Conservation (phyloP, 2,797 vertebrate species). For the Oreonectes daqikongensis region DNA sequence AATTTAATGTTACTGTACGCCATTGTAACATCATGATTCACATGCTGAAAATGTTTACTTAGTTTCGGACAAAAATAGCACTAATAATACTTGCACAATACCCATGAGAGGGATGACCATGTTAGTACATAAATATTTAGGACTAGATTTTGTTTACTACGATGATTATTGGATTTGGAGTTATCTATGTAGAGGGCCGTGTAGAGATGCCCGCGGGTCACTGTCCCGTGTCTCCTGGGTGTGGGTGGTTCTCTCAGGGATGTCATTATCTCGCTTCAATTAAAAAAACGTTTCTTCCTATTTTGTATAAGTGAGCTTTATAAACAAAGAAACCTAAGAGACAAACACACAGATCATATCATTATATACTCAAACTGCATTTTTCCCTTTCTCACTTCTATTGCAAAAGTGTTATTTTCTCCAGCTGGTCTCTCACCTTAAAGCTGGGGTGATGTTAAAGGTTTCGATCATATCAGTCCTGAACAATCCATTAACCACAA, state of each 20-base stretch:
- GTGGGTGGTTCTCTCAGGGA: constrained; percentile 33
- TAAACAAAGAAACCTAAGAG: constrained; percentile 12
- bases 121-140: constrained; percentile 25
- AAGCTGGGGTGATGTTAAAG: neutral
- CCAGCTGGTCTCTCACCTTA: neutral
- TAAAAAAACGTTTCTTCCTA: constrained; percentile 21
- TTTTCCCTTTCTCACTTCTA: neutral
- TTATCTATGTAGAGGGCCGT: neutral
- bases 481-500: constrained; percentile 32
- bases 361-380: neutral
- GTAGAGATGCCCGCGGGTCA: neutral
- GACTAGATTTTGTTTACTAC: constrained; percentile 23
- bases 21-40: neutral
- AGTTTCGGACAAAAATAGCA: constrained; percentile 1
- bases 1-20: neutral
- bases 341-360: constrained; percentile 23
- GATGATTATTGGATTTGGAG: neutral
- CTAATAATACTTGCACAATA: constrained; percentile 15
- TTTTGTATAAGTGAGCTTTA: neutral
- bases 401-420: neutral
- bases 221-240: constrained; percentile 21
- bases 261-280: constrained; percentile 27
- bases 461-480: neutral
- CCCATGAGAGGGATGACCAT: constrained; percentile 21
- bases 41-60: constrained; percentile 26